These are phyloP conservation scores for Crocidura indochinensis DNA, from an alignment of 2,797 vertebrate species.

Conservation along the genomic window DNA sequence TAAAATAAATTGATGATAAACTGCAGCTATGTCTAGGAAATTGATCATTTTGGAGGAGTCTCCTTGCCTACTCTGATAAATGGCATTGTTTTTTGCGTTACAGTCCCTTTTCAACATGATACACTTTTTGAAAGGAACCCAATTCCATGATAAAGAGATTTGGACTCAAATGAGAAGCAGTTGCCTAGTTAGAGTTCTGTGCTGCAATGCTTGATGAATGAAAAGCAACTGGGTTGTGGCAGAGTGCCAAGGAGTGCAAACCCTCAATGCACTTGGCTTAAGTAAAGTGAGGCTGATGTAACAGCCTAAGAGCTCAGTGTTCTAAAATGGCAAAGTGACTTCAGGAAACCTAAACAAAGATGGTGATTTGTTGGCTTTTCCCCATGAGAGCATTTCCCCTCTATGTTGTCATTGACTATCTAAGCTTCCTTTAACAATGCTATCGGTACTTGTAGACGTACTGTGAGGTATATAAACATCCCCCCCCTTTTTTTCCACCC, in stretches of 20 bases:
- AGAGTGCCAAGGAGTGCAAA: constrained; percentile 87
- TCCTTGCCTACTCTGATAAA: constrained; percentile 81
- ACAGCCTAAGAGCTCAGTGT: constrained; percentile 74
- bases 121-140: constrained; percentile 88
- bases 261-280: constrained; percentile 85
- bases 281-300: constrained; percentile 76
- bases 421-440: constrained; percentile 69
- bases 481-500: neutral
- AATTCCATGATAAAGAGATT: constrained; percentile 90
- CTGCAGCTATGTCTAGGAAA: constrained; percentile 74
- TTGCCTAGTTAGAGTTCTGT: constrained; percentile 87
- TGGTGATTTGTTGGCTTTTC: constrained; percentile 63
- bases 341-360: constrained; percentile 68
- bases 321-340: constrained; percentile 71
- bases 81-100: constrained; percentile 86
- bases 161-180: constrained; percentile 89
- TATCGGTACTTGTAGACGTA: constrained; percentile 44
- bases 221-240: constrained; percentile 91
- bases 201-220: constrained; percentile 92
- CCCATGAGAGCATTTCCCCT: constrained; percentile 61
- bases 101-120: constrained; percentile 86
- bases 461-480: no score
- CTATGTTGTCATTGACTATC: constrained; percentile 57
- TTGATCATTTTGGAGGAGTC: constrained; percentile 81
- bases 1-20: constrained; percentile 84